phyloP scores from a whole-genome alignment of 2,888 invertebrate species.

The Coelopa pilipes region DNA sequence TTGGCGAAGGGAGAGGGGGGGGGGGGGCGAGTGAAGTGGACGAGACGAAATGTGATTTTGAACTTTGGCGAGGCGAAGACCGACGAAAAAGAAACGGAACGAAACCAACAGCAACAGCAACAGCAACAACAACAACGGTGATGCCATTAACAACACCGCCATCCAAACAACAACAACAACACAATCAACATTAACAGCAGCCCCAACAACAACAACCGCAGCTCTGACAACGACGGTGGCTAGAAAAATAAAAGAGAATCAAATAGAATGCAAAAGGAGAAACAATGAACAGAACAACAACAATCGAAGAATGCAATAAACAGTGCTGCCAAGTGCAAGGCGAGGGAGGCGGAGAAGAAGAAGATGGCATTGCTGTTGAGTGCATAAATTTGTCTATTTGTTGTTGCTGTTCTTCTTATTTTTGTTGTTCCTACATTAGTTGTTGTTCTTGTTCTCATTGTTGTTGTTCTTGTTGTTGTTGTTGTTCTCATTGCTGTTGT shows the following conservation, averaged over 20 bases:
- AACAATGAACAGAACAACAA: slow-evolving; percentile 9
- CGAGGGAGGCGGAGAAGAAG: background rate
- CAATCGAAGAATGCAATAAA: slow-evolving; percentile 23
- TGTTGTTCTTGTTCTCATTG: background rate
- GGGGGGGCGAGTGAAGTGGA: background rate
- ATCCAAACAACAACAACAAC: too few relatives aligned
- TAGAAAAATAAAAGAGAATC: background rate
- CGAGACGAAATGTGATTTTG: slow-evolving; percentile 30
- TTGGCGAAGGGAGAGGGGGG: background rate
- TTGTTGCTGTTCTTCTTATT: background rate
- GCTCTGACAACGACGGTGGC: too few relatives aligned
- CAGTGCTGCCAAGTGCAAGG: slow-evolving; percentile 20
- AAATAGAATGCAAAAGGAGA: background rate
- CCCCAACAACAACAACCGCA: too few relatives aligned
- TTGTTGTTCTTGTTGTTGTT: slow-evolving; percentile 15
- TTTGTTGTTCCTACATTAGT: background rate
- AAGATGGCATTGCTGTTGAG: background rate
- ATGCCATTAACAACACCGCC: too few relatives aligned
- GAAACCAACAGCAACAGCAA: too few relatives aligned
- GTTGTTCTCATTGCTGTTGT: background rate
- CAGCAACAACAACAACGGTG: too few relatives aligned
- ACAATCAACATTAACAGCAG: too few relatives aligned
- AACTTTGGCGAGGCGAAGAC: slow-evolving; percentile 23
- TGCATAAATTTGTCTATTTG: background rate
- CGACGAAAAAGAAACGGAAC: too few relatives aligned